A percentile compares a stretch with the other conserved stretches of the same genome.
Evolutionary conservation across 2,888 invertebrate genomes (phyloP).

Genomic region (Hirtodrosophila trivittata): DNA sequence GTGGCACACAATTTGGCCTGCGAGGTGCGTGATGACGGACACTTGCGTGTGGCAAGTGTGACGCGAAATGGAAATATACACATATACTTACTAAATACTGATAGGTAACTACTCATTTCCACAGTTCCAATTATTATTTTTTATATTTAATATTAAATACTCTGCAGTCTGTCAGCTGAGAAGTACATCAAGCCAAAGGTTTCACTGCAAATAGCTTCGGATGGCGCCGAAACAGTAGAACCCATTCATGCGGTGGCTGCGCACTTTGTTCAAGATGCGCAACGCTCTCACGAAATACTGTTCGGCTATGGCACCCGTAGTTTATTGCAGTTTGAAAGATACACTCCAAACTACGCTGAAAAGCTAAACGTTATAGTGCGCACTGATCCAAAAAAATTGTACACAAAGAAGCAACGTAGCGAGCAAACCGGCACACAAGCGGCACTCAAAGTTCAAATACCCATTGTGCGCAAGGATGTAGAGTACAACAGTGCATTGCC

Average conservation of each 20-base stretch:
- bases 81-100: slow-evolving; percentile 90
- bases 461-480: slow-evolving; percentile 69
- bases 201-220: slow-evolving; percentile 86
- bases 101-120: slow-evolving; percentile 84
- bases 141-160: not conserved
- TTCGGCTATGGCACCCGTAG: slow-evolving; percentile 86
- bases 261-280: slow-evolving; percentile 74
- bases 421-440: slow-evolving; percentile 43
- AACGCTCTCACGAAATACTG: slow-evolving; percentile 84
- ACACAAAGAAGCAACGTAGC: slow-evolving; percentile 52
- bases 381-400: slow-evolving; percentile 78
- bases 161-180: slow-evolving; percentile 81
- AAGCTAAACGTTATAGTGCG: slow-evolving; percentile 85
- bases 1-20: slow-evolving; percentile 86
- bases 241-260: slow-evolving; percentile 86
- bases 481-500: slow-evolving; percentile 78
- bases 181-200: slow-evolving; percentile 88
- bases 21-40: slow-evolving; percentile 85
- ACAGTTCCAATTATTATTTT: not conserved
- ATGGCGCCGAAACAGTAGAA: slow-evolving; percentile 84
- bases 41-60: slow-evolving; percentile 84
- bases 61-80: slow-evolving; percentile 92
- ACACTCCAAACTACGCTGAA: slow-evolving; percentile 85
- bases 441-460: slow-evolving; percentile 74
- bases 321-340: slow-evolving; percentile 86